phyloP scores from a whole-genome alignment of 2,888 invertebrate genomes.

The Limnephilus rhombicus region DNA sequence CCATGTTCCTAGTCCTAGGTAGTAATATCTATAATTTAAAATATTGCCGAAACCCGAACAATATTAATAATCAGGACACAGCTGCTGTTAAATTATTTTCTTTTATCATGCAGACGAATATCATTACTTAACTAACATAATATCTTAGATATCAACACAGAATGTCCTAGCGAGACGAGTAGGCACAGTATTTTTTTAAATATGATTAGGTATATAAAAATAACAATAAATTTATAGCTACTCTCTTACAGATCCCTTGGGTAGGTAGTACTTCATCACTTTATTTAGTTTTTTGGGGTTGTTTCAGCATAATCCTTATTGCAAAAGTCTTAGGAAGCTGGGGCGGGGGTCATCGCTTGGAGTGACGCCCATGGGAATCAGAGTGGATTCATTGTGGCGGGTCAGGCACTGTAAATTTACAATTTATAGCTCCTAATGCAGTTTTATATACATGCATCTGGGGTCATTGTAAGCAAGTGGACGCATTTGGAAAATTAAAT shows the following conservation, averaged over 20 bases:
- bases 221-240: not conserved
- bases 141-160: too few species aligned
- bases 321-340: not conserved
- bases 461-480: constrained; percentile 59
- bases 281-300: not conserved
- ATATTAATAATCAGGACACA: too few species aligned
- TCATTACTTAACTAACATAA: too few species aligned
- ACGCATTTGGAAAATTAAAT: constrained; percentile 61
- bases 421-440: constrained; percentile 63
- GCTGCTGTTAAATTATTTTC: too few species aligned
- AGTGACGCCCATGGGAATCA: constrained; percentile 38
- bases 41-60: too few species aligned
- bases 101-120: too few species aligned
- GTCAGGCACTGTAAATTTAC: constrained; percentile 60
- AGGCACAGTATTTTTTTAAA: too few species aligned
- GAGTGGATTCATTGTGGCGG: constrained; percentile 58
- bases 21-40: too few species aligned
- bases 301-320: not conserved
- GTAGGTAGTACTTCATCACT: not conserved
- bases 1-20: too few species aligned
- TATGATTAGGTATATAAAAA: too few species aligned
- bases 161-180: too few species aligned
- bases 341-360: not conserved
- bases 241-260: not conserved
- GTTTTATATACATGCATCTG: constrained; percentile 58